phyloP scores from a whole-genome alignment of 1,140 invertebrate genomes.

The Pteromalus puparum region DNA sequence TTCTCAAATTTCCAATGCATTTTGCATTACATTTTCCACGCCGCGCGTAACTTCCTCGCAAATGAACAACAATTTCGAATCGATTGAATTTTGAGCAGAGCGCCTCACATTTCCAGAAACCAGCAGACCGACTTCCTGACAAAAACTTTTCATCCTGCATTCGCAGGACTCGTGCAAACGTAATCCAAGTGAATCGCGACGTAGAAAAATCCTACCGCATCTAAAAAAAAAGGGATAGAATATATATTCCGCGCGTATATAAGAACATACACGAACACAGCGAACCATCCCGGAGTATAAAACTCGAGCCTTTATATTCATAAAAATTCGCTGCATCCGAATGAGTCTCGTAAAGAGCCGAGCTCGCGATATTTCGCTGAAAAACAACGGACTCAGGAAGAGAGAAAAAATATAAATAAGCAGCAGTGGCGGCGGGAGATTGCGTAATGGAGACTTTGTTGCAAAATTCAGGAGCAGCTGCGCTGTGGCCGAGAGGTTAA shows the following conservation, averaged over 20 bases:
- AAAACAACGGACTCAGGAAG: not conserved
- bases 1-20: too few relatives aligned
- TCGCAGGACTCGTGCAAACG: not conserved
- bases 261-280: not conserved
- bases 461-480: slow-evolving; percentile 11
- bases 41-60: too few relatives aligned
- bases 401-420: not conserved
- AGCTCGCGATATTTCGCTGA: not conserved
- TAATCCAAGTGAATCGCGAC: not conserved
- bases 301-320: not conserved
- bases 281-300: not conserved
- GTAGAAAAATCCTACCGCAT: not conserved
- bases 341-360: not conserved
- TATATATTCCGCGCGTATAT: not conserved
- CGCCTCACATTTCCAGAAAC: too few relatives aligned
- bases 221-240: not conserved
- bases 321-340: slow-evolving; percentile 11
- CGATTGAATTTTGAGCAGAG: too few relatives aligned
- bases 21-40: too few relatives aligned
- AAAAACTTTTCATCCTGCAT: not conserved
- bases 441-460: slow-evolving; percentile 5
- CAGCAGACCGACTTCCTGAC: too few relatives aligned
- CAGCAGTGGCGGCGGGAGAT: not conserved
- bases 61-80: too few relatives aligned
- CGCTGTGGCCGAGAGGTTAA: not conserved